These are phyloP conservation scores for Rhizoglyphus robini DNA, from an alignment of 1,140 invertebrate genomes.

Conservation along the genomic window DNA sequence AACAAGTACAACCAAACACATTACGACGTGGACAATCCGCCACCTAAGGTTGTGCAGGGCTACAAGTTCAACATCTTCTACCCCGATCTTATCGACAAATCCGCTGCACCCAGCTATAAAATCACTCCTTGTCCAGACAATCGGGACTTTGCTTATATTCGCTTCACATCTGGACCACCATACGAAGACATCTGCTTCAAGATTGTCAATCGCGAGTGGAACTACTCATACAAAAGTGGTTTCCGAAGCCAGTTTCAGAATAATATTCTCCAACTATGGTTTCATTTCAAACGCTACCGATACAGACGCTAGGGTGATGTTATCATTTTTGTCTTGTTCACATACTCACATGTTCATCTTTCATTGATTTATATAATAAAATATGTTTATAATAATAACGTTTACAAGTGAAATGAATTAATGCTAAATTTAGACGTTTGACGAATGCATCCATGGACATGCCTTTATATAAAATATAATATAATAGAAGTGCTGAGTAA, in stretches of 20 bases:
- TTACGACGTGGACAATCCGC: conserved; percentile 99
- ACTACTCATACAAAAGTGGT: conserved; percentile 94
- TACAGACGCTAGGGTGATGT: conserved; percentile 63
- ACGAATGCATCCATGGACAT: no score
- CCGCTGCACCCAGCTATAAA: conserved; percentile 81
- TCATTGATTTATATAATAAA: no score
- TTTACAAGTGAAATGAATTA: no score
- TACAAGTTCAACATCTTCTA: conserved; percentile 99
- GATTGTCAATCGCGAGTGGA: conserved; percentile 98
- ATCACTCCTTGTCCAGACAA: conserved; percentile 81
- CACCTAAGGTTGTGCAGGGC: conserved; percentile 98
- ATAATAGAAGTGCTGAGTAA: no score
- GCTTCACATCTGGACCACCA: conserved; percentile 90
- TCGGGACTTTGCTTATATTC: conserved; percentile 81
- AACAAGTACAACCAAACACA: conserved; percentile 99
- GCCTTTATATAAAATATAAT: no score
- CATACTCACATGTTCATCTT: no score
- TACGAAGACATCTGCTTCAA: conserved; percentile 99
- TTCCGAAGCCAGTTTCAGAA: conserved; percentile 98
- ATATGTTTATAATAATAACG: no score
- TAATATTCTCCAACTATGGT: conserved; percentile 98
- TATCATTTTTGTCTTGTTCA: neutral
- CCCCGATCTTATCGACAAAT: conserved; percentile 94
- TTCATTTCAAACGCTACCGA: conserved; percentile 93
- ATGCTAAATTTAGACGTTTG: no score